These are phyloP conservation scores for Telenomus remus DNA, from an alignment of 1,140 invertebrate genomes.

Conservation along the genomic window DNA sequence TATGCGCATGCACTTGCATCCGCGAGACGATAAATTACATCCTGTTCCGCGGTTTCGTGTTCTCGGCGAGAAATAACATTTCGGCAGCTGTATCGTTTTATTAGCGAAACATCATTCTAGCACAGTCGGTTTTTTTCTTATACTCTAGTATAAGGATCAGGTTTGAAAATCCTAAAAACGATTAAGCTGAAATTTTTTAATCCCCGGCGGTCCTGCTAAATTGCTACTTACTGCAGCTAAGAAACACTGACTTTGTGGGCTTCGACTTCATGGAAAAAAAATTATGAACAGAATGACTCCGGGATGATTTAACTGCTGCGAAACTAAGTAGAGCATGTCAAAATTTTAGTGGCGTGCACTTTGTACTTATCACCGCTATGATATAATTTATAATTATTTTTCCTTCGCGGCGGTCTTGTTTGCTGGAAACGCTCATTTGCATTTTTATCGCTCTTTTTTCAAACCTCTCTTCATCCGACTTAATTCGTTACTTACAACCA, in stretches of 20 bases:
- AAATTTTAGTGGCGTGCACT: slow-evolving; percentile 9
- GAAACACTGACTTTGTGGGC: slow-evolving; percentile 16
- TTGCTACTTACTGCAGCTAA: slow-evolving; percentile 1
- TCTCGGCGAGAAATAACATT: slow-evolving; percentile 29
- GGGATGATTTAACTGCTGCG: not conserved
- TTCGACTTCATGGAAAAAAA: too few species aligned
- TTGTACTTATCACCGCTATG: slow-evolving; percentile 5
- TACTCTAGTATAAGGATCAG: too few species aligned
- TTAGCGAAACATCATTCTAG: slow-evolving; percentile 4
- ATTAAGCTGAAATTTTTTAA: slow-evolving; percentile 4
- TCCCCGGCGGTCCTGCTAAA: slow-evolving; percentile 21
- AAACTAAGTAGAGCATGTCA: slow-evolving; percentile 17
- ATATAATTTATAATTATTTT: slow-evolving; percentile 14
- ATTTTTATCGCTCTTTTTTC: slow-evolving; percentile 9
- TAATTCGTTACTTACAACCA: slow-evolving; percentile 14
- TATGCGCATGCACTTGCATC: slow-evolving; percentile 31
- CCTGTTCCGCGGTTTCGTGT: slow-evolving; percentile 22
- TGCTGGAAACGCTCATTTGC: not conserved
- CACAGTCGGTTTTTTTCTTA: slow-evolving; percentile 1
- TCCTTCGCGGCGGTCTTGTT: not conserved
- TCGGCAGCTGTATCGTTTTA: slow-evolving; percentile 20
- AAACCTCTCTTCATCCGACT: not conserved
- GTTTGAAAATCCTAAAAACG: too few species aligned
- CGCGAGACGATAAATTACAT: slow-evolving; percentile 34
- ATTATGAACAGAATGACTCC: not conserved